phyloP scores from a whole-genome alignment of 2,113 vertebrate species.

The Percina caprodes region DNA sequence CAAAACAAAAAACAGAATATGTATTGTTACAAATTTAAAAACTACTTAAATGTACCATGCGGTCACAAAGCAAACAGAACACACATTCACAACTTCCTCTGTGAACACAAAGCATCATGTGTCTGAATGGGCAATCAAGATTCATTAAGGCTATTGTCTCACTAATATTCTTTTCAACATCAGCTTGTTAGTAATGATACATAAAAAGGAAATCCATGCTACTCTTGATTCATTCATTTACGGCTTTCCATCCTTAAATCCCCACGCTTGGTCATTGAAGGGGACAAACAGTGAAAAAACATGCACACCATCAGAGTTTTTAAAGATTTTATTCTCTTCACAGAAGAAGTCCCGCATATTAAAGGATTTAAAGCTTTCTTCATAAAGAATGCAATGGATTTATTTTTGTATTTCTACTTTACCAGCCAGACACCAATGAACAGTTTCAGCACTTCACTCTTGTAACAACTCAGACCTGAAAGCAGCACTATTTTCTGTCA shows the following conservation, averaged over 20 bases:
- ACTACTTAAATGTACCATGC: neutral
- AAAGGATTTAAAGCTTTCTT: constrained; percentile 45
- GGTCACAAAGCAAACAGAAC: neutral
- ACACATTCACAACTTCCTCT: neutral
- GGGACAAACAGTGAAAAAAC: constrained; percentile 27
- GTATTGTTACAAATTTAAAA: neutral
- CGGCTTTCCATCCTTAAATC: constrained; percentile 19
- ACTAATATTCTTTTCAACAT: constrained; percentile 10
- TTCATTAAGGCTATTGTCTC: constrained; percentile 19
- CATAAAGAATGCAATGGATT: constrained; percentile 35
- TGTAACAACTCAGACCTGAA: constrained; percentile 4
- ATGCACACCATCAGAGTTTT: constrained; percentile 33
- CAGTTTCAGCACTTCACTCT: constrained; percentile 5
- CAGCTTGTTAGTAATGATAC: constrained; percentile 9
- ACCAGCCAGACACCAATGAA: constrained; percentile 12
- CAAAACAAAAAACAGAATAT: neutral
- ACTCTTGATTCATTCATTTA: constrained; percentile 16
- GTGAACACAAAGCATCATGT: neutral
- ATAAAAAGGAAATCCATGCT: constrained; percentile 14
- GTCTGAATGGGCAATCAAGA: neutral
- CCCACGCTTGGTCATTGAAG: constrained; percentile 26
- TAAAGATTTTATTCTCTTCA: constrained; percentile 36
- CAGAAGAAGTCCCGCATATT: constrained; percentile 24
- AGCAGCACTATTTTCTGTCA: neutral
- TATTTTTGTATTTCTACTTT: constrained; percentile 31